Evolutionary conservation across 1,140 invertebrate species (phyloP).

Genomic region (Zaprionus vittiger): DNA sequence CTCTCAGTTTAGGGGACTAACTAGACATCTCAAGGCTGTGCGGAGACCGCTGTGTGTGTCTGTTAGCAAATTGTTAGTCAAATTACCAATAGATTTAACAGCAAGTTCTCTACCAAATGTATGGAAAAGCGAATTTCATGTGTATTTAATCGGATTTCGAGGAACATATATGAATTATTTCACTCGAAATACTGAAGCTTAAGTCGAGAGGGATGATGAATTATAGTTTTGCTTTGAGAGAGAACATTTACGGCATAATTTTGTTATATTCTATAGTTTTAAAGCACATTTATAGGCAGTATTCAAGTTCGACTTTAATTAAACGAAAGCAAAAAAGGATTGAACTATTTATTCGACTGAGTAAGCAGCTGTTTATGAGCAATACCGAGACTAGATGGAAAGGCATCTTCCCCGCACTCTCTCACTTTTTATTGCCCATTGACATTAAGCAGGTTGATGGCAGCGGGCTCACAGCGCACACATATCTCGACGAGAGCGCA

Average conservation of each 20-base stretch:
- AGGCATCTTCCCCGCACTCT: constrained; percentile 27
- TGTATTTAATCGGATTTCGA: neutral
- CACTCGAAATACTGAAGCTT: neutral
- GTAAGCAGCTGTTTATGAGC: neutral
- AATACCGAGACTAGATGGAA: neutral
- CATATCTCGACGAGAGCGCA: constrained; percentile 45
- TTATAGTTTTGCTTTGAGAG: neutral
- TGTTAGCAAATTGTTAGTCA: constrained; percentile 2
- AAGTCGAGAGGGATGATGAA: neutral
- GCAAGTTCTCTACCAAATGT: neutral
- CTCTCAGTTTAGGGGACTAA: too few relatives aligned
- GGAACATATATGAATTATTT: neutral
- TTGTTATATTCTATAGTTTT: neutral
- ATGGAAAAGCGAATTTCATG: neutral
- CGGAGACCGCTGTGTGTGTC: neutral
- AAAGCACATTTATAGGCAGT: neutral
- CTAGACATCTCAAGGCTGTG: neutral
- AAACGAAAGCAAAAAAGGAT: neutral
- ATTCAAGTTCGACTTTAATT: neutral
- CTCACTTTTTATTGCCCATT: constrained; percentile 68
- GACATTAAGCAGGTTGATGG: constrained; percentile 57
- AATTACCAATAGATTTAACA: neutral
- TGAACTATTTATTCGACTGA: neutral
- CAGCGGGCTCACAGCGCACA: constrained; percentile 41
- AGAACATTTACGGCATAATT: neutral